phyloP scores from a whole-genome alignment of 2,888 invertebrate genomes.

The Junonia oenone region DNA sequence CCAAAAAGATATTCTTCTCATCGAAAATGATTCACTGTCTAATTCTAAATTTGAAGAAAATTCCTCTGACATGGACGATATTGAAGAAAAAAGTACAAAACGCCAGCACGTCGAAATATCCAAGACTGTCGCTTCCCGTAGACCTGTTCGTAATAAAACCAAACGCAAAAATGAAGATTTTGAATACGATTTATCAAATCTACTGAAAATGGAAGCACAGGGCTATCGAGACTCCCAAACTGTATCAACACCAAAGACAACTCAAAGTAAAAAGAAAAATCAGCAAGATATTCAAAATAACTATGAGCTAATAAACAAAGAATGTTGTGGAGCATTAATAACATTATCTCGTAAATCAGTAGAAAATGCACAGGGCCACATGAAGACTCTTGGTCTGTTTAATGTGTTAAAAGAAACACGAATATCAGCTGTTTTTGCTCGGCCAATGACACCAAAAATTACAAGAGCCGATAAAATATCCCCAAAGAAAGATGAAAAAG shows the following conservation, averaged over 20 bases:
- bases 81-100: constrained; percentile 52
- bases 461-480: constrained; percentile 53
- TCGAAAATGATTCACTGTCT: constrained; percentile 45
- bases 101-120: constrained; percentile 34
- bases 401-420: constrained; percentile 43
- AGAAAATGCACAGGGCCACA: constrained; percentile 51
- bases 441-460: constrained; percentile 60
- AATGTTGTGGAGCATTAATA: constrained; percentile 58
- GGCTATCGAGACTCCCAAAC: constrained; percentile 64
- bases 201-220: constrained; percentile 74
- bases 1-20: constrained; percentile 36
- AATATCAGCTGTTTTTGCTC: constrained; percentile 51
- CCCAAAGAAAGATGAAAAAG: constrained; percentile 53
- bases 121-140: constrained; percentile 53
- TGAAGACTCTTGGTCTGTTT: constrained; percentile 45
- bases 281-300: constrained; percentile 42
- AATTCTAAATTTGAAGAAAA: constrained; percentile 65
- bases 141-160: constrained; percentile 83
- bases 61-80: constrained; percentile 68
- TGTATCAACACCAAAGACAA: constrained; percentile 42
- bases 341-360: constrained; percentile 57
- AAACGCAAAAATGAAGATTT: constrained; percentile 85
- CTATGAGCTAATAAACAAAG: constrained; percentile 55
- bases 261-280: constrained; percentile 51
- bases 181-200: constrained; percentile 83